These are phyloP conservation scores for Ectemnius cavifrons DNA, from an alignment of 2,888 invertebrate genomes.

Conservation along the genomic window DNA sequence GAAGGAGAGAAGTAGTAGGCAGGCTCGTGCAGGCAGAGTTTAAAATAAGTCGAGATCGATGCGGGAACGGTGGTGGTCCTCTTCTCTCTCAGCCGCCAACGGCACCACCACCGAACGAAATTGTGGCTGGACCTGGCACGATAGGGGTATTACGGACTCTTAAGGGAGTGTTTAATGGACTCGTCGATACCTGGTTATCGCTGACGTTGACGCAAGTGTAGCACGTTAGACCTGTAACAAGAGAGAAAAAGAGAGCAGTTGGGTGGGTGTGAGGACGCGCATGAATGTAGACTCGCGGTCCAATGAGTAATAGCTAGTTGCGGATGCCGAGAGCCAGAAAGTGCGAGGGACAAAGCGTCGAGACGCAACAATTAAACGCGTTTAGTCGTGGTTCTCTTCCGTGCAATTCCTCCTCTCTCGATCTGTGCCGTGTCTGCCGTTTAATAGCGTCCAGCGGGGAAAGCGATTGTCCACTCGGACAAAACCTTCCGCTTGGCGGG, in stretches of 20 bases:
- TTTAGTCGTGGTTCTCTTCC: constrained; percentile 38
- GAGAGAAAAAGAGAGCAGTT: constrained; percentile 13
- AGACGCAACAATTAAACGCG: constrained; percentile 56
- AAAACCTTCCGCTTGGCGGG: constrained; percentile 24
- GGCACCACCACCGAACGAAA: constrained; percentile 34
- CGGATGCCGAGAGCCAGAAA: constrained; percentile 16
- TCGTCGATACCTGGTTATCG: constrained; percentile 79
- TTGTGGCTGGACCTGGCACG: constrained; percentile 58
- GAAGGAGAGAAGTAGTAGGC: constrained; percentile 2
- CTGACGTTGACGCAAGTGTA: constrained; percentile 84
- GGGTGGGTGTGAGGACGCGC: no score
- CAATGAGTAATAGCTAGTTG: constrained; percentile 52
- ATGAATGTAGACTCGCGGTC: constrained; percentile 21
- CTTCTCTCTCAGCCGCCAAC: constrained; percentile 13
- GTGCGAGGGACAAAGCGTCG: constrained; percentile 15
- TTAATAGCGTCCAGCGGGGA: constrained; percentile 39
- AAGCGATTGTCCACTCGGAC: constrained; percentile 23
- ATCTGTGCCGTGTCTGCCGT: constrained; percentile 21
- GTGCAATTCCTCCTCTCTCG: constrained; percentile 38
- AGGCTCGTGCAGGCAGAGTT: constrained; percentile 27
- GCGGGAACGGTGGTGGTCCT: constrained; percentile 42
- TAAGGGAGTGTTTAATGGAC: constrained; percentile 64
- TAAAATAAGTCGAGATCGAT: constrained; percentile 56
- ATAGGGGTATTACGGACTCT: constrained; percentile 64
- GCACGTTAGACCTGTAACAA: constrained; percentile 79